phyloP scores from a whole-genome alignment of 2,888 invertebrate genomes.

The Allophyes oxyacanthae region DNA sequence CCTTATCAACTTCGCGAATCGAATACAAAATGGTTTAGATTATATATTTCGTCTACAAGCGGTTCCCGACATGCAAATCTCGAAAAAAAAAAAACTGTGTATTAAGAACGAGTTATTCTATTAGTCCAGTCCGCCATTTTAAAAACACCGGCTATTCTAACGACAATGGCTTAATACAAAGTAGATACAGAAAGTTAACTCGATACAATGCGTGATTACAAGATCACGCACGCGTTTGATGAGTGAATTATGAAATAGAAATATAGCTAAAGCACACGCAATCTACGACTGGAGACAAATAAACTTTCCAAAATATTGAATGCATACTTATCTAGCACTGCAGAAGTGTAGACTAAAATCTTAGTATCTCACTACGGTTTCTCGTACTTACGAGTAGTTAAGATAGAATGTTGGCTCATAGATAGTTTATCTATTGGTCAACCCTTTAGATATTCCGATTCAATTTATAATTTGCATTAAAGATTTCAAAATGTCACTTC shows the following conservation, averaged over 20 bases:
- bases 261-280: too few relatives aligned
- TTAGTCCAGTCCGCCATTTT: conserved; percentile 46
- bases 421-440: too few relatives aligned
- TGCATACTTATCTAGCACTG: too few relatives aligned
- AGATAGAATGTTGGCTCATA: too few relatives aligned
- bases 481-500: neutral
- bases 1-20: neutral
- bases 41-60: conserved; percentile 39
- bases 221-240: too few relatives aligned
- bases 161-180: conserved; percentile 19
- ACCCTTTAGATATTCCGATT: too few relatives aligned
- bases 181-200: conserved; percentile 3
- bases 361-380: too few relatives aligned
- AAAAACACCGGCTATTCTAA: conserved; percentile 38
- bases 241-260: neutral
- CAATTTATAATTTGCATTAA: neutral
- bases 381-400: too few relatives aligned
- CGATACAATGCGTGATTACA: neutral
- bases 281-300: too few relatives aligned
- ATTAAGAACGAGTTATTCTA: conserved; percentile 43
- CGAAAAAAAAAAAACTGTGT: conserved; percentile 28
- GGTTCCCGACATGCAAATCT: conserved; percentile 36
- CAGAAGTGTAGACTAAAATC: too few relatives aligned
- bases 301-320: too few relatives aligned
- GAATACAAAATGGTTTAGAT: conserved; percentile 25